Conservation (phyloP, 1,140 invertebrate species). For the Prorops nasuta region DNA sequence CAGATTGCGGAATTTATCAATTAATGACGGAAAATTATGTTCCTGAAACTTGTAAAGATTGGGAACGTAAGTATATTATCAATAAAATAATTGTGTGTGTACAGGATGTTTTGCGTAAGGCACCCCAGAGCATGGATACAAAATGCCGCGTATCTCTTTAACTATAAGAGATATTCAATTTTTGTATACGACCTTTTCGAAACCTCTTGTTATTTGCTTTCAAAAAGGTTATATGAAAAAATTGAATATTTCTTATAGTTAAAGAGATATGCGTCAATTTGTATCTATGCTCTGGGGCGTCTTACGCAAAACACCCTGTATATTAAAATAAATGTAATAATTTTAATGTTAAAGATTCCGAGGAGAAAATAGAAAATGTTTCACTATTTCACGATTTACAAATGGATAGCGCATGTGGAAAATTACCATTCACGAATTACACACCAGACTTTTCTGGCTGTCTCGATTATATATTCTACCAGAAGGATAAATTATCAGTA, state of each 20-base stretch:
- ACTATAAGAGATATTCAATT: no score
- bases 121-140: no score
- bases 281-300: no score
- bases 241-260: no score
- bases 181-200: no score
- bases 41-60: constrained; percentile 66
- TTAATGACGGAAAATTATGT: constrained; percentile 69
- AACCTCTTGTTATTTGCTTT: no score
- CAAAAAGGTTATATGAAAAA: no score
- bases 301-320: no score
- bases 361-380: constrained; percentile 65
- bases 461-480: constrained; percentile 91
- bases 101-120: no score
- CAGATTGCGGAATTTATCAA: constrained; percentile 76
- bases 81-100: background rate
- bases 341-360: constrained; percentile 58
- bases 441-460: constrained; percentile 80
- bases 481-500: constrained; percentile 65
- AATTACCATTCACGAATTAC: constrained; percentile 82
- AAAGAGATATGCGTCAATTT: no score
- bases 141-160: no score
- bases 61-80: constrained; percentile 64
- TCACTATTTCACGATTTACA: constrained; percentile 63
- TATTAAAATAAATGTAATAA: background rate
- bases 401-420: constrained; percentile 73